These are phyloP conservation scores for Drosophila lini DNA, from an alignment of 1,140 invertebrate species.

Conservation along the genomic window DNA sequence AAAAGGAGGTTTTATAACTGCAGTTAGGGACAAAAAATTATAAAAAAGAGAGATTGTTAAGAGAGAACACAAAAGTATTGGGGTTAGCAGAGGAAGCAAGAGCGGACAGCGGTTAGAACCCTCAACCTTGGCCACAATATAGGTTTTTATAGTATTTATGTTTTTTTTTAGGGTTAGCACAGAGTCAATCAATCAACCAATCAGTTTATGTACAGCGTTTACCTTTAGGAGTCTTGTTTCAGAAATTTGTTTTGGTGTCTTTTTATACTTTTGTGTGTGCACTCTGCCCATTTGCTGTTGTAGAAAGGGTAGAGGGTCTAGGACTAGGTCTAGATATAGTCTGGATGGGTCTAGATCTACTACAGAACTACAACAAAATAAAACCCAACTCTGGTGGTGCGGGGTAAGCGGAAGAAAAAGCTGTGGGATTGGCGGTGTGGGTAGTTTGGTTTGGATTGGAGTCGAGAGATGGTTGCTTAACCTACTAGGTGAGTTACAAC, in stretches of 20 bases:
- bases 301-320: constrained; percentile 42
- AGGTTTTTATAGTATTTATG: constrained; percentile 4
- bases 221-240: constrained; percentile 30
- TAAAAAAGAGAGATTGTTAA: constrained; percentile 39
- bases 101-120: constrained; percentile 45
- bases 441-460: constrained; percentile 13
- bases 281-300: constrained; percentile 40
- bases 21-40: constrained; percentile 24
- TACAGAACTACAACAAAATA: constrained; percentile 47
- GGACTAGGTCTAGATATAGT: constrained; percentile 20
- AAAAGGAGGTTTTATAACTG: constrained; percentile 26
- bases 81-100: constrained; percentile 35
- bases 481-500: constrained; percentile 67
- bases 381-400: constrained; percentile 42
- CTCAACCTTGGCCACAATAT: constrained; percentile 52
- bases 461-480: constrained; percentile 48
- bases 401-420: constrained; percentile 62
- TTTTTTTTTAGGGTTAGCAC: constrained; percentile 39
- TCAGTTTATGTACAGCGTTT: constrained; percentile 38
- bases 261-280: constrained; percentile 37
- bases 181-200: constrained; percentile 35
- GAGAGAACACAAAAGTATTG: constrained; percentile 41
- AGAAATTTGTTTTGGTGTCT: constrained; percentile 28
- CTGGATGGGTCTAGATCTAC: constrained; percentile 41
- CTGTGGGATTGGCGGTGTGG: constrained; percentile 45